phyloP scores from a whole-genome alignment of 1,140 invertebrate genomes.

The Platyscapa corneri region DNA sequence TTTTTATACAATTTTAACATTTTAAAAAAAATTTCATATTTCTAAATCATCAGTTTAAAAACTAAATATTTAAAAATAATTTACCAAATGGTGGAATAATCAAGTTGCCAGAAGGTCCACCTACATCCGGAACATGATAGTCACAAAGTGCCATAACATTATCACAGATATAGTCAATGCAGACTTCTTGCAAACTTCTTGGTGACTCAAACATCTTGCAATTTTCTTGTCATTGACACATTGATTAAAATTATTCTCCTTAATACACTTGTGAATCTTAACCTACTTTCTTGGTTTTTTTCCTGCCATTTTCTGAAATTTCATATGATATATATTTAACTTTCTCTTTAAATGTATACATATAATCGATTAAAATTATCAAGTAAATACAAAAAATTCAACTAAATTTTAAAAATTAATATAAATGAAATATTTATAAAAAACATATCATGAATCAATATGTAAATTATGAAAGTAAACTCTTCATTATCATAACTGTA shows the following conservation, averaged over 20 bases:
- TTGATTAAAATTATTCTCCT: constrained; percentile 40
- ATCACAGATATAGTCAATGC: constrained; percentile 82
- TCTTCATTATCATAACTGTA: not conserved
- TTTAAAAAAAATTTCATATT: not conserved
- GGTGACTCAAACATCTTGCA: constrained; percentile 80
- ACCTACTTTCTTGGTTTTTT: constrained; percentile 8
- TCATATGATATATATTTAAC: not conserved
- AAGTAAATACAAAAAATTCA: not conserved
- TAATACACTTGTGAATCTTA: not conserved
- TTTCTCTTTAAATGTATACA: not conserved
- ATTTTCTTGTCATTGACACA: constrained; percentile 48
- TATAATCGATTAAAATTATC: not conserved
- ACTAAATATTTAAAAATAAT: too few relatives aligned
- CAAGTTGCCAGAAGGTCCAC: constrained; percentile 52
- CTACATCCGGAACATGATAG: constrained; percentile 62
- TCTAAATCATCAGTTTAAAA: not conserved
- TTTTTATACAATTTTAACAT: too few relatives aligned
- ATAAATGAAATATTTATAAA: not conserved
- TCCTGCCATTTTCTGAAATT: constrained; percentile 43
- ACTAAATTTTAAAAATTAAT: not conserved
- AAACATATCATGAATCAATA: not conserved
- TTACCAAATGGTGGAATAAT: constrained; percentile 30
- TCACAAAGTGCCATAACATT: constrained; percentile 80
- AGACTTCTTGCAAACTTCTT: constrained; percentile 79
- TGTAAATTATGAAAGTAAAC: not conserved